Conservation (phyloP, 2,888 invertebrate genomes). For the Pimpla rufipes region DNA sequence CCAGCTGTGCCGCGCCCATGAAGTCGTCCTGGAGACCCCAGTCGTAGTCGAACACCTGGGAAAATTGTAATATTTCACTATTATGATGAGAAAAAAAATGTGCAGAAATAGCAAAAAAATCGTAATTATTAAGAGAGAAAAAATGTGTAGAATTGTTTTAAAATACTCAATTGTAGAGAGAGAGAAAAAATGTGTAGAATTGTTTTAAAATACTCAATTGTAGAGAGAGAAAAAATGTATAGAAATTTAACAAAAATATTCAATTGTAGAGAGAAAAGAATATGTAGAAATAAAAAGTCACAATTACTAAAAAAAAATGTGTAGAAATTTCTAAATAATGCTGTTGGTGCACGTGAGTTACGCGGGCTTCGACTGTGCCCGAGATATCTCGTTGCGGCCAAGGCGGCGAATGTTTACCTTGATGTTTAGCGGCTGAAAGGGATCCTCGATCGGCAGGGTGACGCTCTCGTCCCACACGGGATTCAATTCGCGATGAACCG, state of each 20-base stretch:
- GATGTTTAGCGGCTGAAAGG: conserved; percentile 93
- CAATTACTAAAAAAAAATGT: not conserved
- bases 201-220: too few species aligned
- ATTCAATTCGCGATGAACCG: conserved; percentile 97
- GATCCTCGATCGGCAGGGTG: conserved; percentile 96
- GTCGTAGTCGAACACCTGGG: conserved; percentile 96
- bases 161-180: too few species aligned
- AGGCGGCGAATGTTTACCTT: conserved; percentile 88
- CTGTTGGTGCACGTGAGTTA: not conserved
- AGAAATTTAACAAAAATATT: too few species aligned
- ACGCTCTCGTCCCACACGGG: conserved; percentile 99
- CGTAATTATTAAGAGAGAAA: too few species aligned
- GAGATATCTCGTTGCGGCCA: not conserved
- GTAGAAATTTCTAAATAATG: too few species aligned
- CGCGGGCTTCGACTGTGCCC: conserved; percentile 1
- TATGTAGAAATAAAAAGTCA: too few species aligned
- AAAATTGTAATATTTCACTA: not conserved
- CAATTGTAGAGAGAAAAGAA: too few species aligned
- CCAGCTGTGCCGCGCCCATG: conserved; percentile 96
- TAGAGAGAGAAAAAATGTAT: too few species aligned
- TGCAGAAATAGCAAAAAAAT: too few species aligned
- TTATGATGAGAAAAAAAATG: not conserved
- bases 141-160: too few species aligned
- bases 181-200: too few species aligned
- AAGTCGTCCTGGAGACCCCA: conserved; percentile 99